phyloP scores from a whole-genome alignment of 2,113 vertebrate genomes.

The Aspiorhynchus laticeps region DNA sequence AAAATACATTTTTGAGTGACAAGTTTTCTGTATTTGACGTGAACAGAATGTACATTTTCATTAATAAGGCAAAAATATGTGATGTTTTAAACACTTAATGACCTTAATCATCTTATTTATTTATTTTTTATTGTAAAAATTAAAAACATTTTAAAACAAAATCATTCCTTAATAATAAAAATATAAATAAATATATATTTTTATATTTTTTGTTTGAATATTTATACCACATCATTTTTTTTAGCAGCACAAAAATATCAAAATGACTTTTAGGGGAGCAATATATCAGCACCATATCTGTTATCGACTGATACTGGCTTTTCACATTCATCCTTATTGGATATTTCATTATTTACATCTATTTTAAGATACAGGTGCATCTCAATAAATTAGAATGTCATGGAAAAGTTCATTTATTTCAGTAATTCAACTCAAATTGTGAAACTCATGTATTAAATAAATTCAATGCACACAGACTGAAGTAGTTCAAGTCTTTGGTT shows the following conservation, averaged over 20 bases:
- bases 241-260: neutral
- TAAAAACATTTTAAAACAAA: neutral
- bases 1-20: neutral
- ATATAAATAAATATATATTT: too few species aligned
- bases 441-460: too few species aligned
- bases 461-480: too few species aligned
- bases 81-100: neutral
- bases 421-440: too few species aligned
- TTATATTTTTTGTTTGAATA: too few species aligned
- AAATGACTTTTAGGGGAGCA: neutral
- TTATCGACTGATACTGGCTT: neutral
- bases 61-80: neutral
- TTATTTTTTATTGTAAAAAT: neutral
- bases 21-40: neutral
- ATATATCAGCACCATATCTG: neutral
- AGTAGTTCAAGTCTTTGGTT: too few species aligned
- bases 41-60: neutral
- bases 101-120: neutral
- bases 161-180: neutral
- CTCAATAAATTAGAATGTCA: too few species aligned
- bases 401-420: too few species aligned
- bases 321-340: neutral
- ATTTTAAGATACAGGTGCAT: too few species aligned
- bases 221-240: neutral
- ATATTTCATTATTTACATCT: neutral